Evolutionary conservation across 1,140 invertebrate species (phyloP).

Genomic region (Periplaneta americana): DNA sequence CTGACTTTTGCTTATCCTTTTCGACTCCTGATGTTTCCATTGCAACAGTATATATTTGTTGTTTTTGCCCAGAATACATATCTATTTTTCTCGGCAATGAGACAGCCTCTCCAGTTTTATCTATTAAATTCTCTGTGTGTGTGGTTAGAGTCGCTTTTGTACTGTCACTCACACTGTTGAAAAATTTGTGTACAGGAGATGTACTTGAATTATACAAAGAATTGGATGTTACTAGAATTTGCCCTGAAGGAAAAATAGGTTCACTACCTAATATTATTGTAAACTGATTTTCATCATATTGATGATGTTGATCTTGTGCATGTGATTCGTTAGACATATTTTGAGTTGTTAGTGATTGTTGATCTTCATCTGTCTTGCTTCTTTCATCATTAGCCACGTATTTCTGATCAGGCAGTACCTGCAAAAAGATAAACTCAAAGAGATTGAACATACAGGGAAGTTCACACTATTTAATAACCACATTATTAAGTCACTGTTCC

Average conservation of each 20-base stretch:
- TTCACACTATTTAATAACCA: too few relatives aligned
- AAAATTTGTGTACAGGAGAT: not conserved
- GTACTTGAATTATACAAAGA: not conserved
- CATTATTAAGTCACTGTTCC: too few relatives aligned
- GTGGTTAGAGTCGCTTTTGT: not conserved
- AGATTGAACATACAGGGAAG: too few relatives aligned
- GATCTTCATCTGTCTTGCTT: not conserved
- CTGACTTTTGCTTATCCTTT: not conserved
- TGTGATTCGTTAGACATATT: not conserved
- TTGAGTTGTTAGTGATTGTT: not conserved
- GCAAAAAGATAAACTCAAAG: not conserved
- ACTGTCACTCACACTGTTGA: not conserved
- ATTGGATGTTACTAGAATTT: not conserved
- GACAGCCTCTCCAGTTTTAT: not conserved
- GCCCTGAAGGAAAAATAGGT: not conserved
- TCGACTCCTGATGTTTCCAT: not conserved
- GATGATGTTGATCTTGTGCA: not conserved
- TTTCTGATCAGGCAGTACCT: not conserved
- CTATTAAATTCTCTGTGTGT: not conserved
- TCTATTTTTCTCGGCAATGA: not conserved
- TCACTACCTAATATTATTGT: not conserved
- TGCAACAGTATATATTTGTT: not conserved
- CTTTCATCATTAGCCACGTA: not conserved
- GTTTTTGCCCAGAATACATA: not conserved
- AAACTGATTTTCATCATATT: not conserved